phyloP scores from a whole-genome alignment of 2,113 vertebrate species.

The Psittacula cyanocephala region DNA sequence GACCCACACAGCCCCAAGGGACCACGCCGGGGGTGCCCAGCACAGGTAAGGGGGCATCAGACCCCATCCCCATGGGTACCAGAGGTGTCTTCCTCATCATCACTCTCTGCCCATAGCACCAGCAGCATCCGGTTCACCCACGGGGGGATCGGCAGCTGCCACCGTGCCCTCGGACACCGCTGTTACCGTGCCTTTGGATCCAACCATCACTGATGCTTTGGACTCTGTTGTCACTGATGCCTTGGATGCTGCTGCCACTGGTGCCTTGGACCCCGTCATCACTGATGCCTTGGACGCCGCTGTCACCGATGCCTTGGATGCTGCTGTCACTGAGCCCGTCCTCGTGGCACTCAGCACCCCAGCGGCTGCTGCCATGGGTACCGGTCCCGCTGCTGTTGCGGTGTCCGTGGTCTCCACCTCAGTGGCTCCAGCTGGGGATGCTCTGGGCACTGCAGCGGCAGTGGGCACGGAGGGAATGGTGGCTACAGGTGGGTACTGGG shows the following conservation, averaged over 20 bases:
- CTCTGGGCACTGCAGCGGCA: not conserved
- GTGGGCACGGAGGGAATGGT: not conserved
- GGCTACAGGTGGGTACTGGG: not conserved
- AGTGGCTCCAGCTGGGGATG: not conserved
- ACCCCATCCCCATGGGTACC: not conserved
- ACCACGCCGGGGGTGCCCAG: not conserved
- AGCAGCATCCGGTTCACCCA: not conserved
- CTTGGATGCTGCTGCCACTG: accelerated
- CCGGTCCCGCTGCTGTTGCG: not conserved
- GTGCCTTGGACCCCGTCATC: accelerated
- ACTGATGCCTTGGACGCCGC: not conserved
- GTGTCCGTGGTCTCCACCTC: not conserved
- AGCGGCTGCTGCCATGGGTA: accelerated
- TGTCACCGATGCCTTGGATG: not conserved
- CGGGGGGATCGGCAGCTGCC: accelerated
- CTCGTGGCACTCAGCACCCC: not conserved
- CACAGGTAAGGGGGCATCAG: not conserved
- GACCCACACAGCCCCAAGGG: not conserved
- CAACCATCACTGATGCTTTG: accelerated
- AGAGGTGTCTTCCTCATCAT: not conserved
- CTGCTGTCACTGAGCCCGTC: accelerated
- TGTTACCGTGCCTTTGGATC: not conserved
- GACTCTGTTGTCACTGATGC: accelerated
- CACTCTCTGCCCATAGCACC: slow-evolving; percentile 15
- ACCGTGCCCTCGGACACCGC: not conserved